Base-by-base conservation (phyloP, 2,113 vertebrate species). In the Crotalus helleri region DNA sequence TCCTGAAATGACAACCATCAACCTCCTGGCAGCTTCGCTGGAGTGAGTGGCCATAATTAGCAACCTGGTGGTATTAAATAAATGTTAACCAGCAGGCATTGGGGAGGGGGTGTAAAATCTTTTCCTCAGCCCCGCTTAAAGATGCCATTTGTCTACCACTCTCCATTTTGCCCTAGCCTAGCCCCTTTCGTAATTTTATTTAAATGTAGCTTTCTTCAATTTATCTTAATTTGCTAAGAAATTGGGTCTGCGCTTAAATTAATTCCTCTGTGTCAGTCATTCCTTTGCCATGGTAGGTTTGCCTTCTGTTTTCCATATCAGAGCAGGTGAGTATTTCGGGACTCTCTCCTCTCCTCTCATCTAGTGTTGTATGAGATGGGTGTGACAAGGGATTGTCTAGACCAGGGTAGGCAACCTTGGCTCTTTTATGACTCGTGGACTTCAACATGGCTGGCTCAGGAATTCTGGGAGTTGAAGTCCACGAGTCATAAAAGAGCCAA, bases 201-300 rank as follows among this genome's bases (percentile, higher is more conserved):
- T 90, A 90, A 93, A 93, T 54, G 74, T 64, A 90, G 69, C 81
- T 90, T 61, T 64, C 92, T 53, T 86, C 88, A 39, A 93, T 93
- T 93, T 90, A 87, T 93, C 92, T 90, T 86, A 59, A 93, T 93
- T 90, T 90, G 88, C 74, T 59, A 29, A 93, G 92, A 90, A 93
- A 90, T 90, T 86, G 53, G 92, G 55, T 90, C 21, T 93, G 92
- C 13, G 2, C 74, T 90, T 90, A 64, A 90, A 93, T 93, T 90
- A 90, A 85, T 61, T 81, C 74, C 74, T 33, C 55, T 19, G 88
- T 89, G 46, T 90, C 92, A 33, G 44, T 90, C 88, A 61, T 81
- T 61, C 44, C 55, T 19, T 85, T 29, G 55, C 44, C 57, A 64
- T 6, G 21, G 69, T 29, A 26, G 44, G 19, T 26, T 51, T 26